phyloP scores from a whole-genome alignment of 2,888 invertebrate species.

The Graphium colonna region DNA sequence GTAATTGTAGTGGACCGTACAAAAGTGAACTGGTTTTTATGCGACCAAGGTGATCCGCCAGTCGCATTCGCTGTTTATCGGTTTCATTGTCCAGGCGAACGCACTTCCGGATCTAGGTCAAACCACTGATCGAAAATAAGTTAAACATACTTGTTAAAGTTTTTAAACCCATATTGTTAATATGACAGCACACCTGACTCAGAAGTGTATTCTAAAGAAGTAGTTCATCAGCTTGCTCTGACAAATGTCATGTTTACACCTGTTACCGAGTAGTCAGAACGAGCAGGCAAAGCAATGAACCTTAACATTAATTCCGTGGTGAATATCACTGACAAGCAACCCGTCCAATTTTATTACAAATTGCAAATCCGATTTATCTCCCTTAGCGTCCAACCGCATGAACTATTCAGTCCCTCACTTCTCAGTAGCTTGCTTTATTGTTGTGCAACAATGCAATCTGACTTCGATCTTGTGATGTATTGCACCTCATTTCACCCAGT shows the following conservation, averaged over 20 bases:
- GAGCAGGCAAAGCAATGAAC: not conserved
- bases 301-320: constrained; percentile 17
- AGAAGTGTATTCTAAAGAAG: not conserved
- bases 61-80: constrained; percentile 27
- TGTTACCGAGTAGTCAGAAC: not conserved
- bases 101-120: constrained; percentile 42
- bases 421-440: constrained; percentile 58
- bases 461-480: constrained; percentile 62
- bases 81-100: constrained; percentile 30
- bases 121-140: constrained; percentile 26
- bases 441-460: constrained; percentile 70
- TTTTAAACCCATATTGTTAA: not conserved
- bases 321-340: constrained; percentile 16
- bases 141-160: not conserved
- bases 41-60: constrained; percentile 51
- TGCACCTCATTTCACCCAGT: constrained; percentile 67
- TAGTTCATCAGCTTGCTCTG: constrained; percentile 22
- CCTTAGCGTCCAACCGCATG: constrained; percentile 69
- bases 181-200: not conserved
- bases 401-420: constrained; percentile 53
- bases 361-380: constrained; percentile 67
- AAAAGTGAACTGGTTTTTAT: constrained; percentile 50
- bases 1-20: constrained; percentile 38
- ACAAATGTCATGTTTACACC: constrained; percentile 23
- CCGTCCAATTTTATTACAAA: constrained; percentile 53